Evolutionary conservation across 2,888 invertebrate genomes (phyloP).

Genomic region (Lumbricus terrestris): DNA sequence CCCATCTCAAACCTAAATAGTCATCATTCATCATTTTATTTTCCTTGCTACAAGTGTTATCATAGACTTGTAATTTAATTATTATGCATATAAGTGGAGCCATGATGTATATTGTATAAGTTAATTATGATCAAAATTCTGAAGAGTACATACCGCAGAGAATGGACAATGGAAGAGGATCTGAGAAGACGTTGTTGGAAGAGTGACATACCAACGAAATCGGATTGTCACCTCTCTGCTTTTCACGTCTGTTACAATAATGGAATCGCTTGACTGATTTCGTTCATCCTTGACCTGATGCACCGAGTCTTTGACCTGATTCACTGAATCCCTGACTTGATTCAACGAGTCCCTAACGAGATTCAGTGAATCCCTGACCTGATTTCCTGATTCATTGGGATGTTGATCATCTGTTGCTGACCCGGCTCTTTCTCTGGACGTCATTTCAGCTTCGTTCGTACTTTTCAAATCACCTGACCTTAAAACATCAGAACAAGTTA

Average conservation of each 20-base stretch:
- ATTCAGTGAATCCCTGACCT: not conserved
- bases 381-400: not conserved
- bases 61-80: not conserved
- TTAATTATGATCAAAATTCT: not conserved
- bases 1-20: no score
- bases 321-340: not conserved
- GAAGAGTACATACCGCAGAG: not conserved
- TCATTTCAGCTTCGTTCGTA: not conserved
- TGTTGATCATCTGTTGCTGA: not conserved
- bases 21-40: not conserved
- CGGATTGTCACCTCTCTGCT: not conserved
- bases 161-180: slow-evolving; percentile 13
- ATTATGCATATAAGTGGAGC: not conserved
- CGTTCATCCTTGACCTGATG: not conserved
- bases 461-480: not conserved
- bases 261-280: not conserved
- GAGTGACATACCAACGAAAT: not conserved
- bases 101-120: no score
- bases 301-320: not conserved
- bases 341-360: not conserved
- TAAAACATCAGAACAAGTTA: not conserved
- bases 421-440: not conserved
- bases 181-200: not conserved
- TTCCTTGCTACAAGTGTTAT: not conserved
- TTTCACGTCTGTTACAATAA: not conserved